Conservation (phyloP, 2,888 invertebrate species). For the Oxycera nigricornis region DNA sequence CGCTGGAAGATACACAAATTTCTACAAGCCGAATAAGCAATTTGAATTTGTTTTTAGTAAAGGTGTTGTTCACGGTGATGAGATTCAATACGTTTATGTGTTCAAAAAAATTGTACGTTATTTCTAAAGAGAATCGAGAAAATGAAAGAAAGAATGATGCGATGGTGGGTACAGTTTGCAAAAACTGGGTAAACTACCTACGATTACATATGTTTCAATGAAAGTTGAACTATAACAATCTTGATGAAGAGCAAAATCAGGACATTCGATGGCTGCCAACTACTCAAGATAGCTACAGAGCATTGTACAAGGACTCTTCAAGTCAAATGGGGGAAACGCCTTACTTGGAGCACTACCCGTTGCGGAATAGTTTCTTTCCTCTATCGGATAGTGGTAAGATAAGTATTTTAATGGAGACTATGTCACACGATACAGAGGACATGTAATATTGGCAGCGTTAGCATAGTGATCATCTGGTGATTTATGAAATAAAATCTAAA, state of each 20-base stretch:
- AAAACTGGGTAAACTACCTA: conserved; percentile 51
- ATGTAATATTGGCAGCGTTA: too few species aligned
- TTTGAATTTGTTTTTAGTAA: neutral
- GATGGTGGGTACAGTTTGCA: conserved; percentile 60
- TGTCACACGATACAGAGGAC: too few species aligned
- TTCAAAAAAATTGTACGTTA: conserved; percentile 49
- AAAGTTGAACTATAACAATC: too few species aligned
- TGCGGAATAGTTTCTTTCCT: conserved; percentile 20
- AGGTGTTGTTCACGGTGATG: conserved; percentile 40
- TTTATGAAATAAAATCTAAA: too few species aligned
- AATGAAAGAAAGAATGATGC: conserved; percentile 59
- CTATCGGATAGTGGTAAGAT: neutral
- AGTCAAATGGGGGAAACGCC: neutral
- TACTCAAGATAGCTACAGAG: neutral
- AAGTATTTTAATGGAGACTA: too few species aligned
- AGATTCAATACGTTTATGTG: conserved; percentile 54
- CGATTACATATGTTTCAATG: too few species aligned
- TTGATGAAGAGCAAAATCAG: neutral
- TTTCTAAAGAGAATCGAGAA: neutral
- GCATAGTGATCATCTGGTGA: too few species aligned
- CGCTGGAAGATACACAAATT: conserved; percentile 65
- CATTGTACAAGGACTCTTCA: conserved; percentile 4
- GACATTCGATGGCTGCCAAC: conserved; percentile 3
- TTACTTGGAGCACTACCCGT: neutral
- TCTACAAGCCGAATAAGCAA: conserved; percentile 57